Evolutionary conservation across 1,140 invertebrate species (phyloP).

Genomic region (Antheraea pernyi): DNA sequence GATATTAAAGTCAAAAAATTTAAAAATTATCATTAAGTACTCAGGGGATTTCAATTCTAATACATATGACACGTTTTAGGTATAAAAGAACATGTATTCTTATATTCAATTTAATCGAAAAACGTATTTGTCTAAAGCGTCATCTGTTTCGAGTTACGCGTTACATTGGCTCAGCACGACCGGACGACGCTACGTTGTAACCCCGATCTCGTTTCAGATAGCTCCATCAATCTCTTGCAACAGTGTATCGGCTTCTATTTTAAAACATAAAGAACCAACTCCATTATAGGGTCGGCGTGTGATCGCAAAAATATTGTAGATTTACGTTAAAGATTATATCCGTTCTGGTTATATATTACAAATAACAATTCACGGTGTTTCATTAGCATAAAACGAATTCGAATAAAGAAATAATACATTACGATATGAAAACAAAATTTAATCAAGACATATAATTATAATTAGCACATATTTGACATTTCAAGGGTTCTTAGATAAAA

Average conservation of each 20-base stretch:
- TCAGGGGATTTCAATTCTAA: too few species aligned
- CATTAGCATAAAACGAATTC: too few species aligned
- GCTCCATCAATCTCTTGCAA: constrained; percentile 63
- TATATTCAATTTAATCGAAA: constrained; percentile 7
- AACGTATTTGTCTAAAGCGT: constrained; percentile 37
- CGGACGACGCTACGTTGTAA: constrained; percentile 26
- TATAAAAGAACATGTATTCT: neutral
- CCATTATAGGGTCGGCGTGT: constrained; percentile 29
- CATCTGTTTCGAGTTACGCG: constrained; percentile 30
- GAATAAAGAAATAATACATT: too few species aligned
- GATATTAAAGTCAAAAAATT: too few species aligned
- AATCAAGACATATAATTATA: too few species aligned
- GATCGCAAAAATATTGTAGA: constrained; percentile 15
- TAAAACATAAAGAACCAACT: constrained; percentile 33
- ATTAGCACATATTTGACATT: too few species aligned
- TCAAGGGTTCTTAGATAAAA: too few species aligned
- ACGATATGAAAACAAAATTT: too few species aligned
- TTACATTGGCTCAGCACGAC: constrained; percentile 30
- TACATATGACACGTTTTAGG: neutral
- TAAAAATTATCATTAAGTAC: too few species aligned
- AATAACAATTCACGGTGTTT: too few species aligned
- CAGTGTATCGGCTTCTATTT: constrained; percentile 45
- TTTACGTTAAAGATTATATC: neutral
- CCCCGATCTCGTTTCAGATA: constrained; percentile 63
- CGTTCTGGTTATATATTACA: too few species aligned